Conservation (phyloP, 2,797 vertebrate species). For the Brachyrhaphis roseni region DNA sequence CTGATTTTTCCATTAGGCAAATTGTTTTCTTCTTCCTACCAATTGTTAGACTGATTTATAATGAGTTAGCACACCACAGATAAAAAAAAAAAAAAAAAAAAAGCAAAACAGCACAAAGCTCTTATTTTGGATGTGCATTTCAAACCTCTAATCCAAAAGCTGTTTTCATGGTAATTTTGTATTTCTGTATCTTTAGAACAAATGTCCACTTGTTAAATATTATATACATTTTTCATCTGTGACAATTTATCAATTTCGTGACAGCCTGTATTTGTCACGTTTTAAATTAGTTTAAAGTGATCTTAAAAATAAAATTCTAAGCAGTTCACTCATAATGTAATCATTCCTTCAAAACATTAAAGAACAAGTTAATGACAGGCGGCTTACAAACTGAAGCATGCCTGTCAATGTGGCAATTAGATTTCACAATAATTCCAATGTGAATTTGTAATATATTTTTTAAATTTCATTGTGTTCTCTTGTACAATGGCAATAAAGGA, state of each 20-base stretch:
- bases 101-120: neutral
- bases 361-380: no score
- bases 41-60: slow-evolving; percentile 42
- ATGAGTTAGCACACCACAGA: slow-evolving; percentile 20
- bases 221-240: neutral
- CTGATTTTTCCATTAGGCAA: slow-evolving; percentile 74
- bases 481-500: neutral
- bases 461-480: neutral
- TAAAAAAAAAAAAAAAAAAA: slow-evolving; percentile 30
- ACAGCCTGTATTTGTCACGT: neutral
- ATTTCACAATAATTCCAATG: no score
- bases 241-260: no score
- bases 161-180: neutral
- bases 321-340: no score
- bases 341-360: no score
- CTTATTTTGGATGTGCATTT: no score
- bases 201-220: neutral
- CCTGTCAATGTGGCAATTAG: no score
- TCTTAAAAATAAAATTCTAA: no score
- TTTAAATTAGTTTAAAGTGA: no score
- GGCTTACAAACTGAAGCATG: no score
- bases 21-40: slow-evolving; percentile 64
- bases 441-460: no score
- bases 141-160: neutral
- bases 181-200: neutral